Percentiles rank a stretch among this genome's conserved stretches.
phyloP scores from a whole-genome alignment of 2,797 vertebrate species.

The Pachyuromys duprasi region DNA sequence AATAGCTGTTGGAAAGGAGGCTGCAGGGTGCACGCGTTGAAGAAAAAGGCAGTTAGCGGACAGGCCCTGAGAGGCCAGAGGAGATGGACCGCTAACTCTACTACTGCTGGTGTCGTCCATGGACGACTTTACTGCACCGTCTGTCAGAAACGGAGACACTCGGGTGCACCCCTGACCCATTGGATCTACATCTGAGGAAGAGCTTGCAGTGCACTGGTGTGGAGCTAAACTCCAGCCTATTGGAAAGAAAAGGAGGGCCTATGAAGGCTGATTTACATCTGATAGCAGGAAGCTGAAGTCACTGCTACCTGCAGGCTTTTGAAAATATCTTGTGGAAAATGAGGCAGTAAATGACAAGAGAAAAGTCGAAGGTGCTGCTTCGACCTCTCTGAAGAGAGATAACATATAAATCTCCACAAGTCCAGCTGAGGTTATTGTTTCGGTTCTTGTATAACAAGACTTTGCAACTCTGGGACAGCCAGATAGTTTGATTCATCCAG shows the following conservation, averaged over 20 bases:
- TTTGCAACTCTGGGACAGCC: not conserved
- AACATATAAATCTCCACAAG: not conserved
- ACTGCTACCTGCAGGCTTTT: not conserved
- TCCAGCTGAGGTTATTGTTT: not conserved
- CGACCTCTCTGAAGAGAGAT: not conserved
- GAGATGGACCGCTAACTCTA: not conserved
- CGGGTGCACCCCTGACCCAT: not conserved
- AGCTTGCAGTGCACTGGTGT: not conserved
- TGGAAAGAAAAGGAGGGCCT: not conserved
- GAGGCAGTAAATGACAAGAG: not conserved
- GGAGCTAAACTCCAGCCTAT: not conserved
- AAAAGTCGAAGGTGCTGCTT: constrained; percentile 4
- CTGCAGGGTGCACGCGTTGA: not conserved
- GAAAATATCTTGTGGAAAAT: constrained; percentile 1
- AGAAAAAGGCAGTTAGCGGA: not conserved
- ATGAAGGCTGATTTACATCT: not conserved
- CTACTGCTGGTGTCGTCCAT: not conserved
- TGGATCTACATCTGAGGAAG: not conserved
- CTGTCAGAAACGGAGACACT: constrained; percentile 12
- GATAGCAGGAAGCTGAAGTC: not conserved
- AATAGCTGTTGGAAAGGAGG: not conserved
- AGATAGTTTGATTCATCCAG: not conserved
- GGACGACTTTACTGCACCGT: not conserved
- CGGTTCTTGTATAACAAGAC: not conserved
- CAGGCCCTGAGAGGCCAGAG: not conserved